Percentiles rank a stretch among this genome's conserved stretches.
These are phyloP conservation scores for Lepetodrilus schrolli DNA, from an alignment of 2,888 invertebrate genomes.

Conservation along the genomic window DNA sequence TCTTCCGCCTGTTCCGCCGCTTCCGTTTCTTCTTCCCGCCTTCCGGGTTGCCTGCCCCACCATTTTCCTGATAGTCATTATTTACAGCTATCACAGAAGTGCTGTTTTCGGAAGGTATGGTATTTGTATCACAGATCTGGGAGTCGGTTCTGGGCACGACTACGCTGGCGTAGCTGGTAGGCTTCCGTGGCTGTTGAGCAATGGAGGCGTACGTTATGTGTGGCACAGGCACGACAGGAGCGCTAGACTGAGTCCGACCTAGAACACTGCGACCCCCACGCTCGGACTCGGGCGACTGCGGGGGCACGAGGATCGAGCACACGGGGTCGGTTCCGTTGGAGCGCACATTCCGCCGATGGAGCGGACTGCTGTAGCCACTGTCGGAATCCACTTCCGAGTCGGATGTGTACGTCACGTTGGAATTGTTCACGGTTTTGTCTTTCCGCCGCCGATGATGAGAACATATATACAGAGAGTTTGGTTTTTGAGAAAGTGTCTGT, in stretches of 20 bases:
- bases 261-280: not conserved
- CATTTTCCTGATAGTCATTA: not conserved
- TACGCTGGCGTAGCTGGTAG: not conserved
- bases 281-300: not conserved
- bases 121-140: constrained; percentile 10
- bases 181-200: constrained; percentile 49
- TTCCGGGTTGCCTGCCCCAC: constrained; percentile 13
- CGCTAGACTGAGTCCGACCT: not conserved
- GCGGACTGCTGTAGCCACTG: constrained; percentile 70
- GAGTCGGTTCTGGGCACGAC: not conserved
- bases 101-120: not conserved
- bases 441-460: not conserved
- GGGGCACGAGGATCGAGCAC: not conserved
- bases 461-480: constrained; percentile 58
- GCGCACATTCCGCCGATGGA: constrained; percentile 63
- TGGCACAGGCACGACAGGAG: not conserved
- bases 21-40: constrained; percentile 34
- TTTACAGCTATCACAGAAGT: constrained; percentile 4
- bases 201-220: constrained; percentile 51
- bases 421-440: not conserved
- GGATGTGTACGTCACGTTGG: not conserved
- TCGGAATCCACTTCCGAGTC: constrained; percentile 59
- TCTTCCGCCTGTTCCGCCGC: constrained; percentile 42
- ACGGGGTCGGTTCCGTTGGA: constrained; percentile 55
- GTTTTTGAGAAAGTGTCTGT: constrained; percentile 63